Evolutionary conservation across 2,888 invertebrate species (phyloP), one percentile per base, ranked within the genome.

Genomic region (Lacanobia wlatinum): DNA sequence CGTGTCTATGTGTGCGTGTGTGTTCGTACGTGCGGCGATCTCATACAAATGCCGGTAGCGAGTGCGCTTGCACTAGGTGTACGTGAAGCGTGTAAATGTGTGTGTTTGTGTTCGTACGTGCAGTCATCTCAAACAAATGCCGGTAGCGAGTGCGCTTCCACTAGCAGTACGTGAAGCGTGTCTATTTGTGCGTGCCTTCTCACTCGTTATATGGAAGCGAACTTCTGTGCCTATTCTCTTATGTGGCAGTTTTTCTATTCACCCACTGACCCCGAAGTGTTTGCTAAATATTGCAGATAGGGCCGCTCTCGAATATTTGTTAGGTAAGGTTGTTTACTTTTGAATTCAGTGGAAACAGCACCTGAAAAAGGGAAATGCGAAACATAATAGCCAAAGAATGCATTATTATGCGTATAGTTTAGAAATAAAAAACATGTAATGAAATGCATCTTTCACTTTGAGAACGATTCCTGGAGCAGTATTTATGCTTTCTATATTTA

Each of bases 251-350:
- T 66, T 56, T 58, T 6, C 40, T 53, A 21, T 63, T 53, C 64
- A 52, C n/a, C 52, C 28, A 53, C 16, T 68, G 52, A 68, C 63
- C 68, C 52, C n/a, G n/a, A 53, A 40, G 52, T 68, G 16, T 43
- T 68, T 16, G 40, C 40, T 68, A 52, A 68, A 68, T 63, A 63
- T 68, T 68, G 52, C 68, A 68, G 52, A 68, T 43, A 43, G 40
- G 55, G 67, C 12, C 46, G 38, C 14, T 50, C 14, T 50, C 7
- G 14, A 48, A 50, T 40, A 21, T 21, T 50, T 50, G 40, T 40
- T n/a, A 4, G 18, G 69, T 48, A 23, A n/a, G n/a, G n/a, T 16
- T 70, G 48, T 69, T 58, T 65, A 55, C 53, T 65, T 65, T 70
- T 70, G 14, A 56, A n/a, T 70, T 68, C 48, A 16, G 16, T 28